Evolutionary conservation across 1,140 invertebrate species (phyloP).

Genomic region (Tetramorium simillimum): DNA sequence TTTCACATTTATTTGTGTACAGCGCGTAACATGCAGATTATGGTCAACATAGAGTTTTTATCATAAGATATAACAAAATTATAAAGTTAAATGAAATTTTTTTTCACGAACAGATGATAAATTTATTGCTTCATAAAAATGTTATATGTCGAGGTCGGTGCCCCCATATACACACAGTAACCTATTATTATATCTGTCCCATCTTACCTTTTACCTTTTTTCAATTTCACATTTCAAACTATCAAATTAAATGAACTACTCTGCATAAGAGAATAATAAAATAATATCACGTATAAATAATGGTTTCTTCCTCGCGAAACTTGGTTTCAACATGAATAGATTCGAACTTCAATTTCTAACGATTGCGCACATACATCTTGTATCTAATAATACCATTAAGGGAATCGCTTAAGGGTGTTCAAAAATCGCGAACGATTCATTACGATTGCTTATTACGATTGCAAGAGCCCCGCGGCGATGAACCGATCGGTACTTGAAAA

Average conservation of each 20-base stretch:
- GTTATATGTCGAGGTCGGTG: background rate
- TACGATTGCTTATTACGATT: background rate
- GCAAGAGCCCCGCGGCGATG: slow-evolving; percentile 12
- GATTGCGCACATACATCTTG: background rate
- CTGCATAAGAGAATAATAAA: background rate
- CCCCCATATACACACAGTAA: background rate
- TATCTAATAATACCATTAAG: background rate
- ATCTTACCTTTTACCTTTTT: background rate
- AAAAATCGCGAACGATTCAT: background rate
- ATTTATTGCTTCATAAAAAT: background rate
- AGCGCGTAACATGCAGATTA: no score
- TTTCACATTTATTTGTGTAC: background rate
- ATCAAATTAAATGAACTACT: background rate
- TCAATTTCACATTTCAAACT: background rate
- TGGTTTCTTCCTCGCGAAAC: background rate
- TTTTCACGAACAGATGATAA: background rate
- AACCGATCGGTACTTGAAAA: slow-evolving; percentile 15
- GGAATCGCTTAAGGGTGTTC: background rate
- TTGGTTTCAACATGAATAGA: background rate
- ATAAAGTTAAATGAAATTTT: background rate
- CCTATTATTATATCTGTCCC: background rate
- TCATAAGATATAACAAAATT: background rate
- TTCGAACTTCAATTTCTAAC: background rate
- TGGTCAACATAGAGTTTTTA: slow-evolving; percentile 14
- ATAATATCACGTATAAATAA: background rate